Conservation (phyloP, 2,797 vertebrate species). For the Mycteria americana region DNA sequence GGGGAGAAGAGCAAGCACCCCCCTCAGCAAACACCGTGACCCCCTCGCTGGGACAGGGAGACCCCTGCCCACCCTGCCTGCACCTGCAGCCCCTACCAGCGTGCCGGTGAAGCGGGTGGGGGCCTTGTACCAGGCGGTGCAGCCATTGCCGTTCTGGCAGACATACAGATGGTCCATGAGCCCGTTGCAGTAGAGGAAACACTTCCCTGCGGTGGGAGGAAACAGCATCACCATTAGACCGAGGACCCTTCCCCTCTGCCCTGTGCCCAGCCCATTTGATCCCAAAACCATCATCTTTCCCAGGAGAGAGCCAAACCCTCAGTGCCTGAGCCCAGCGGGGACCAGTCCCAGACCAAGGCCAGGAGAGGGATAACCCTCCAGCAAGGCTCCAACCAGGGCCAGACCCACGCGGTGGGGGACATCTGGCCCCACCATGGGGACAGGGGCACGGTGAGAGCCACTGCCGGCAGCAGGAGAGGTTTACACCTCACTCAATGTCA, state of each 20-base stretch:
- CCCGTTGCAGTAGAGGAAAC: constrained; percentile 93
- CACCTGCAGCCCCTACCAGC: constrained; percentile 70
- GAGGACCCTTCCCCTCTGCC: neutral
- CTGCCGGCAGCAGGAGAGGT: neutral
- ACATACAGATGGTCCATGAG: constrained; percentile 94
- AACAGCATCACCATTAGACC: neutral
- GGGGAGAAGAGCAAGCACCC: rapidly evolving
- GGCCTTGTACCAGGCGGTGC: constrained; percentile 87
- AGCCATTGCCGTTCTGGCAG: constrained; percentile 85
- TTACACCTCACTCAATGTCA: neutral
- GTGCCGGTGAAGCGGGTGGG: constrained; percentile 90
- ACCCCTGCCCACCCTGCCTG: neutral
- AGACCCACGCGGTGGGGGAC: neutral
- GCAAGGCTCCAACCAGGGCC: neutral
- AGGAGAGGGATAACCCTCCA: neutral
- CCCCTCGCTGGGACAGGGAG: neutral
- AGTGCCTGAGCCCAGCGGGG: neutral
- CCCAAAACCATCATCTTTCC: neutral
- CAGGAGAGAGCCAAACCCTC: neutral
- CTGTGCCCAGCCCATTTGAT: neutral
- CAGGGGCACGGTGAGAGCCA: neutral
- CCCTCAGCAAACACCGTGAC: rapidly evolving
- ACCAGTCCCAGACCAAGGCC: neutral
- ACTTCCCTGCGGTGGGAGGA: constrained; percentile 84
- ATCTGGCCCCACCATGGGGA: neutral